These are phyloP conservation scores for Clamator glandarius DNA, from an alignment of 2,797 vertebrate species.

Conservation along the genomic window DNA sequence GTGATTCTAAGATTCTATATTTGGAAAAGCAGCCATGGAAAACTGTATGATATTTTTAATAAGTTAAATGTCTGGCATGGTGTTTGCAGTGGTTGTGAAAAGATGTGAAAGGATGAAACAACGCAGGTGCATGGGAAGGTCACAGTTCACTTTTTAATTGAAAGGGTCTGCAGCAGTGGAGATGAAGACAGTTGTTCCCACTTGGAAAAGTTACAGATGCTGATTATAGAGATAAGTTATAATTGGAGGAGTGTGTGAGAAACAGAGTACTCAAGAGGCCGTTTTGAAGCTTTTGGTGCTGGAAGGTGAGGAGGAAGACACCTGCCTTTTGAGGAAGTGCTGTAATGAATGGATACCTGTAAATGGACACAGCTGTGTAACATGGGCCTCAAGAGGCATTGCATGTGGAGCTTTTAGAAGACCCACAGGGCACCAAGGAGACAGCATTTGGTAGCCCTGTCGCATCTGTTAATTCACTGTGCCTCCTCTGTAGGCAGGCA, in stretches of 20 bases:
- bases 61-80: neutral
- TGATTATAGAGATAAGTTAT: neutral
- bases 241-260: neutral
- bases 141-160: neutral
- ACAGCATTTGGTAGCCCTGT: neutral
- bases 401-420: neutral
- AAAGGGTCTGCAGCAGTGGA: neutral
- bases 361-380: neutral
- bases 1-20: neutral
- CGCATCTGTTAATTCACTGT: too few relatives aligned
- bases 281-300: neutral
- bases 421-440: neutral
- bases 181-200: neutral
- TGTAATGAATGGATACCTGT: too few relatives aligned
- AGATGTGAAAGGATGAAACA: neutral
- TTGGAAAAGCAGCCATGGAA: neutral
- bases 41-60: neutral
- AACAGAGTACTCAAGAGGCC: neutral
- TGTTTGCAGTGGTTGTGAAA: neutral
- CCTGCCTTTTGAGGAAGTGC: neutral
- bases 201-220: neutral
- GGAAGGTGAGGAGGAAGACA: neutral
- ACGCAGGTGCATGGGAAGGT: neutral
- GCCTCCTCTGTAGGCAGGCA: neutral
- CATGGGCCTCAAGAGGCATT: fast-evolving